Evolutionary conservation across 2,797 vertebrate genomes (phyloP).

Genomic region (Acipenser ruthenus): DNA sequence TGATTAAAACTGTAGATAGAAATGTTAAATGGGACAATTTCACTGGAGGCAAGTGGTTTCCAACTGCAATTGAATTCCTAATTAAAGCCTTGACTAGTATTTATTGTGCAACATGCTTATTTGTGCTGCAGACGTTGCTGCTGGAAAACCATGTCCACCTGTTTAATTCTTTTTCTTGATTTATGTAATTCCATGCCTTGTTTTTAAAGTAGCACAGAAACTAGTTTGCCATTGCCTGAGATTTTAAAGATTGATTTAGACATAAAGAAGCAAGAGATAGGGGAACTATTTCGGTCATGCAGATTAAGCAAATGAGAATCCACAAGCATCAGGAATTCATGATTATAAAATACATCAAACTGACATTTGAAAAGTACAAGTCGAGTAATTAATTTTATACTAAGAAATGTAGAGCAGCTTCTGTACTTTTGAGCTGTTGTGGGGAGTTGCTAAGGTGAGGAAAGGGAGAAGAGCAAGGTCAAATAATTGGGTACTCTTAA

Average conservation of each 20-base stretch:
- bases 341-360: constrained; percentile 3
- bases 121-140: constrained; percentile 46
- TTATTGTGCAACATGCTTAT: constrained; percentile 57
- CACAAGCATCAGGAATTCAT: not conserved
- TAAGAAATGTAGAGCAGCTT: not conserved
- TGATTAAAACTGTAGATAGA: constrained; percentile 50
- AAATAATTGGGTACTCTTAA: too few species aligned
- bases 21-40: constrained; percentile 54
- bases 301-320: constrained; percentile 8
- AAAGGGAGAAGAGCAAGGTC: too few species aligned
- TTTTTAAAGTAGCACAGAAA: constrained; percentile 4
- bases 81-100: constrained; percentile 55
- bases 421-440: too few species aligned
- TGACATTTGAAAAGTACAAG: constrained; percentile 1
- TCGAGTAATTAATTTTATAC: not conserved
- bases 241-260: constrained; percentile 4
- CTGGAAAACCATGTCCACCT: constrained; percentile 45
- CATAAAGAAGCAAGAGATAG: constrained; percentile 3
- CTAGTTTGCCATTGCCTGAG: constrained; percentile 6
- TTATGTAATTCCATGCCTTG: constrained; percentile 41
- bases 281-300: constrained; percentile 4
- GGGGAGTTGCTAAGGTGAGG: too few species aligned
- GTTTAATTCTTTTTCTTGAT: constrained; percentile 38
- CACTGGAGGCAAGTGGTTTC: constrained; percentile 51
- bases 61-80: constrained; percentile 54